Evolutionary conservation across 2,113 vertebrate species (phyloP).

Genomic region (Indicator maculatus): DNA sequence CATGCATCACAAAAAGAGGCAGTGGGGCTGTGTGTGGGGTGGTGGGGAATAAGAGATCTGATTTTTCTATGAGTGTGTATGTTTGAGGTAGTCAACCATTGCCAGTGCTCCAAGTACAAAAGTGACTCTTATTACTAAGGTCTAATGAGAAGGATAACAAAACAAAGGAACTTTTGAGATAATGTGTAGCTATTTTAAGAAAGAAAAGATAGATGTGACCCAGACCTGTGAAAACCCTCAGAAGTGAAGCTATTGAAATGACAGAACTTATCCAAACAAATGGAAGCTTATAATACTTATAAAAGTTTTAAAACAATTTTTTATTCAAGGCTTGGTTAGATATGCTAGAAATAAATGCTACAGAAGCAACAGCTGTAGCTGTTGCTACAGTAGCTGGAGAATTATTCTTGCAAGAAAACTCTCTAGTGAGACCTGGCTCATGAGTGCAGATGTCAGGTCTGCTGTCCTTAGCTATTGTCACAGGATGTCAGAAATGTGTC

Average conservation of each 20-base stretch:
- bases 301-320: not conserved
- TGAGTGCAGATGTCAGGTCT: not conserved
- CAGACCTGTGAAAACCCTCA: not conserved
- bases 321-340: not conserved
- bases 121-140: not conserved
- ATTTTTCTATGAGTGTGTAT: not conserved
- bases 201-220: not conserved
- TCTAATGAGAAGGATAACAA: fast-evolving
- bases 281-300: not conserved
- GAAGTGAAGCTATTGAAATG: not conserved
- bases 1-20: fast-evolving
- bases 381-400: not conserved
- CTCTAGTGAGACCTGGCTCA: not conserved
- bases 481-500: not conserved
- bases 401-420: not conserved
- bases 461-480: not conserved
- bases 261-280: not conserved
- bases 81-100: not conserved
- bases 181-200: not conserved
- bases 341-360: not conserved
- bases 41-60: fast-evolving
- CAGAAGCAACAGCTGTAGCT: too few relatives aligned
- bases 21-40: too few relatives aligned
- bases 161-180: not conserved
- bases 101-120: not conserved